A percentile compares a stretch with the other conserved stretches of the same genome.
phyloP scores from a whole-genome alignment of 2,888 invertebrate genomes.

The Oxytorus armatus region DNA sequence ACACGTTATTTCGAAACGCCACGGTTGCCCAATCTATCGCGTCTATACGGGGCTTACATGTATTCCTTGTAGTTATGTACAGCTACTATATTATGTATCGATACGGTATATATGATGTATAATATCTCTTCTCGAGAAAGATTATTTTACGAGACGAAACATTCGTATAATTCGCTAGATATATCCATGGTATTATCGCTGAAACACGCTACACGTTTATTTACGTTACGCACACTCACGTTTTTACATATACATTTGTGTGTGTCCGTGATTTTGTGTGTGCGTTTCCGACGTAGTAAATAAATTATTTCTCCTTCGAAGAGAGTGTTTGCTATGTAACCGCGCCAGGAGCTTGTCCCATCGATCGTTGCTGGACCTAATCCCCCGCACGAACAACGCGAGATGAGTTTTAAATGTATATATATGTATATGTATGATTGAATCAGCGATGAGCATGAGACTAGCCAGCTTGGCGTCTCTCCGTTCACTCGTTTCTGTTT shows the following conservation, averaged over 20 bases:
- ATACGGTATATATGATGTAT: slow-evolving; percentile 48
- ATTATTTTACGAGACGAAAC: slow-evolving; percentile 52
- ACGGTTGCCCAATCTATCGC: slow-evolving; percentile 58
- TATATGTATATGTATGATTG: slow-evolving; percentile 24
- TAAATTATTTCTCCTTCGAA: slow-evolving; percentile 56
- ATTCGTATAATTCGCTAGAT: slow-evolving; percentile 61
- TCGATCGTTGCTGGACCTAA: slow-evolving; percentile 63
- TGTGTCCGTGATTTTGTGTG: slow-evolving; percentile 21
- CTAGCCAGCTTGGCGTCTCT: slow-evolving; percentile 69
- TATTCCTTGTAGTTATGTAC: slow-evolving; percentile 43
- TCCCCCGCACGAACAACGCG: slow-evolving; percentile 38
- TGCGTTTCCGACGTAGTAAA: slow-evolving; percentile 34
- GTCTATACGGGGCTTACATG: slow-evolving; percentile 3
- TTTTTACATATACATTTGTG: slow-evolving; percentile 16
- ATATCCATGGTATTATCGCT: slow-evolving; percentile 51
- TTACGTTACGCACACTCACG: slow-evolving; percentile 1
- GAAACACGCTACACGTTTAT: slow-evolving; percentile 3
- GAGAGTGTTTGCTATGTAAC: slow-evolving; percentile 50
- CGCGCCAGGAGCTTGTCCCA: slow-evolving; percentile 62
- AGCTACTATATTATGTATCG: slow-evolving; percentile 58
- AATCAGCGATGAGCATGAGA: slow-evolving; percentile 51
- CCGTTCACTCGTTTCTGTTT: slow-evolving; percentile 15
- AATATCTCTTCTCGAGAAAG: slow-evolving; percentile 33
- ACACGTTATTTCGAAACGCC: slow-evolving; percentile 51
- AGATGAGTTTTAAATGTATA: slow-evolving; percentile 40